Evolutionary conservation across 2,113 vertebrate species (phyloP).

Genomic region (Mandrillus leucophaeus): DNA sequence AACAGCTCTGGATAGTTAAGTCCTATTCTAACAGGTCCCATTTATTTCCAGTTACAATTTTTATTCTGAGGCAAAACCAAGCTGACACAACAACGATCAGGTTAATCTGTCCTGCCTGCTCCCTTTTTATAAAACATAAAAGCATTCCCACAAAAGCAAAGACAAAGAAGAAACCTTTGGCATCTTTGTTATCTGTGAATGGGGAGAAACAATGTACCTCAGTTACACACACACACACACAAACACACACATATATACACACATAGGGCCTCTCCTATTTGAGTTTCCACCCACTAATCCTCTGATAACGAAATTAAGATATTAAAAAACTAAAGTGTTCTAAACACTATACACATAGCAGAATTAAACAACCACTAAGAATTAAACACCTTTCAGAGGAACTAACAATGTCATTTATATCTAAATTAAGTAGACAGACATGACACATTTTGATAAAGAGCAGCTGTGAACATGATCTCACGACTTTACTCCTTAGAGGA

Average conservation of each 20-base stretch:
- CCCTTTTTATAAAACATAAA: not conserved
- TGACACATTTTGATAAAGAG: slow-evolving; percentile 49
- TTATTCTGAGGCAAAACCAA: not conserved
- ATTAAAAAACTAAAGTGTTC: not conserved
- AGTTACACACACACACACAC: not conserved
- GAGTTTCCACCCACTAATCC: not conserved
- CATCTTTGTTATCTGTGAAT: not conserved
- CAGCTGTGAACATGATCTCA: not conserved
- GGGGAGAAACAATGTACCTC: not conserved
- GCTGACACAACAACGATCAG: not conserved
- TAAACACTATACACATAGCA: not conserved
- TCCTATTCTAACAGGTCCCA: not conserved
- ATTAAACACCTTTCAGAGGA: not conserved
- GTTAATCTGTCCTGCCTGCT: not conserved
- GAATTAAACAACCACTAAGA: not conserved
- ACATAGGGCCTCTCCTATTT: not conserved
- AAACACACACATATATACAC: not conserved
- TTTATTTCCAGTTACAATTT: not conserved
- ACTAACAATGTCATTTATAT: slow-evolving; percentile 44
- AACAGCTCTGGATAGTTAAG: not conserved
- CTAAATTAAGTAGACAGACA: slow-evolving; percentile 24
- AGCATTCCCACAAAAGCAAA: not conserved
- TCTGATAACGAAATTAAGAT: not conserved
- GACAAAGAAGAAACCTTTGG: not conserved
- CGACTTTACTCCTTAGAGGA: slow-evolving; percentile 40